Evolutionary conservation across 2,113 vertebrate genomes (phyloP).

Genomic region (Callithrix jacchus): DNA sequence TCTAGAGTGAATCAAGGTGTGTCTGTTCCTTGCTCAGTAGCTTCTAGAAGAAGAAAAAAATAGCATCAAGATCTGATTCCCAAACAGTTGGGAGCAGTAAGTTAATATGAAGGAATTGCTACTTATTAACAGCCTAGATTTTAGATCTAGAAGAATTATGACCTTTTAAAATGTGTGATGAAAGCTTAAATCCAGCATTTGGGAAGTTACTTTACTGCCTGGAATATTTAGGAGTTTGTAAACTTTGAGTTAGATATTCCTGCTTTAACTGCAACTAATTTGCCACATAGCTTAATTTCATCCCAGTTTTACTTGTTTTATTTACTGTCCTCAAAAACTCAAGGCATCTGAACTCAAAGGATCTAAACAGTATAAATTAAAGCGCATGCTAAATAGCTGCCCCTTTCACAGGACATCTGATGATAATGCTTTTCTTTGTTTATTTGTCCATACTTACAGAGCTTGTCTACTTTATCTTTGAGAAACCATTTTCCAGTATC

Average conservation of each 20-base stretch:
- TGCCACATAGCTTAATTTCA: not conserved
- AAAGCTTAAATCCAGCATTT: conserved; percentile 12
- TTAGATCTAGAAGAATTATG: not conserved
- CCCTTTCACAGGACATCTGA: not conserved
- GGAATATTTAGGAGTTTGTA: not conserved
- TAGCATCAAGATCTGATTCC: not conserved
- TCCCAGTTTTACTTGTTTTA: not conserved
- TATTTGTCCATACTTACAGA: not conserved
- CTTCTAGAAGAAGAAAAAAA: no score
- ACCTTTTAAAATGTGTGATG: not conserved
- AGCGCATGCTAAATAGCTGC: not conserved
- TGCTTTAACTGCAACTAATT: not conserved
- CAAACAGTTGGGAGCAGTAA: not conserved
- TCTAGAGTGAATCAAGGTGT: not conserved
- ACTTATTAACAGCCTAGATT: not conserved
- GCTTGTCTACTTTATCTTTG: not conserved
- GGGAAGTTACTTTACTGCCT: not conserved
- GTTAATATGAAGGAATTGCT: not conserved
- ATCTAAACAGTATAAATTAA: not conserved
- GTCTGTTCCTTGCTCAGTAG: not conserved
- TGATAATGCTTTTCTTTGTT: not conserved
- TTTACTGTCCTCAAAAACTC: not conserved
- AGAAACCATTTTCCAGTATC: not conserved
- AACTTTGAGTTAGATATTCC: not conserved
- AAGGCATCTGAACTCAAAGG: not conserved